A percentile compares a stretch with the other conserved stretches of the same genome.
Conservation (phyloP, 2,797 vertebrate genomes). For the Fistularia tabacaria region DNA sequence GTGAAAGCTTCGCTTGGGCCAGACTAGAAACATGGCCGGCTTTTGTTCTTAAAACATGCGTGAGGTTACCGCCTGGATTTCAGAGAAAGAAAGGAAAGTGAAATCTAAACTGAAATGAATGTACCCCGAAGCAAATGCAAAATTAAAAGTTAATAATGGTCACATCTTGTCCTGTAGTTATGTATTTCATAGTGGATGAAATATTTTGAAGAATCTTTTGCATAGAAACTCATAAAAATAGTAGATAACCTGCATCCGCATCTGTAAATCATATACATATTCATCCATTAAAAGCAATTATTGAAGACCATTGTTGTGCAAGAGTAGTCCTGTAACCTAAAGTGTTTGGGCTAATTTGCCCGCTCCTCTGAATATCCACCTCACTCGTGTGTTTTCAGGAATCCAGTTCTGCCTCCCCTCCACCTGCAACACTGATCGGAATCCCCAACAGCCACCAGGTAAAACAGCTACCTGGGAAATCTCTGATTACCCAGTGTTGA, state of each 20-base stretch:
- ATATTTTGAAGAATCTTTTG: too few relatives aligned
- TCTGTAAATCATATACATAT: too few relatives aligned
- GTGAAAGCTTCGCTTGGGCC: constrained; percentile 1
- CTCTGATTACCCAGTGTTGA: constrained; percentile 4
- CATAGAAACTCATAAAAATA: too few relatives aligned
- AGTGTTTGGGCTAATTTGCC: constrained; percentile 41
- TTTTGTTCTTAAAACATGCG: constrained; percentile 1
- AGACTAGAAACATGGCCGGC: background rate
- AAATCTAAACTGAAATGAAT: background rate
- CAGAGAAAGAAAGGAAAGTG: constrained; percentile 2
- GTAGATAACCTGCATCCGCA: background rate
- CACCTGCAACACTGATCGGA: constrained; percentile 71
- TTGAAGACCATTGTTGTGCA: too few relatives aligned
- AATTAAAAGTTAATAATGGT: too few relatives aligned
- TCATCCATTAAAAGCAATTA: too few relatives aligned
- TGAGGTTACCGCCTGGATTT: background rate
- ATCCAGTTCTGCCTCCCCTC: constrained; percentile 80
- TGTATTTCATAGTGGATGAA: too few relatives aligned
- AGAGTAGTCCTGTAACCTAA: too few relatives aligned
- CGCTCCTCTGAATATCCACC: constrained; percentile 55
- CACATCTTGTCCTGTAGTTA: too few relatives aligned
- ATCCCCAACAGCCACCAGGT: constrained; percentile 74
- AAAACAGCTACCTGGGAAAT: constrained; percentile 39
- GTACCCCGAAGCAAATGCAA: background rate
- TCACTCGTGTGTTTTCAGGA: constrained; percentile 70